Conservation (phyloP, 2,888 invertebrate genomes). For the Trachelus iudaicus region DNA sequence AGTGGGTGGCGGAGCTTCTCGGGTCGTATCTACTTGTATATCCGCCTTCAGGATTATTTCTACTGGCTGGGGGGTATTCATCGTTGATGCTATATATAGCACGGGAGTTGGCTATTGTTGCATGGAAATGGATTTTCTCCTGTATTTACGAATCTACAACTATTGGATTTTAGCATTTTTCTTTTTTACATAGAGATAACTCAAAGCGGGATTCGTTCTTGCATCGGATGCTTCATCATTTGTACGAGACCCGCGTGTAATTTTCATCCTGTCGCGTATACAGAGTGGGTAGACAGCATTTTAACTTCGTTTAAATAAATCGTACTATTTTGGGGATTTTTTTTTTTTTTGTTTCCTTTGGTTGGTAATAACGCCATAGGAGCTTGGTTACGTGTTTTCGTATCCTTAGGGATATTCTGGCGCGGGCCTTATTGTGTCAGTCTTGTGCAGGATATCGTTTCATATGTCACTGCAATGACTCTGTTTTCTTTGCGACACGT, state of each 20-base stretch:
- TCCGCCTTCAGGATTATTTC: background rate
- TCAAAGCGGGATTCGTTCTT: too few relatives aligned
- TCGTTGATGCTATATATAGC: background rate
- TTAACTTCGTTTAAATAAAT: background rate
- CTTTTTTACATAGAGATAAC: too few relatives aligned
- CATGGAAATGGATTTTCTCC: too few relatives aligned
- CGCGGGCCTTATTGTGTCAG: background rate
- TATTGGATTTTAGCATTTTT: too few relatives aligned
- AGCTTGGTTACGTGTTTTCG: background rate
- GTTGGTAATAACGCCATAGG: background rate
- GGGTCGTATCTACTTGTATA: background rate
- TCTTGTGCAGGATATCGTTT: slow-evolving; percentile 40
- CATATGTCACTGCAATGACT: slow-evolving; percentile 62
- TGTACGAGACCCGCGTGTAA: too few relatives aligned
- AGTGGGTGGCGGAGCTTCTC: background rate
- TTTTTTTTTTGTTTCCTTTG: background rate
- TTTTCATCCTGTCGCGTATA: too few relatives aligned
- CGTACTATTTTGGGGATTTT: background rate
- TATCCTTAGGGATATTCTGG: background rate
- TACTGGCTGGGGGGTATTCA: background rate
- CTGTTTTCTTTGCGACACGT: slow-evolving; percentile 58
- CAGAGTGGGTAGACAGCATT: too few relatives aligned
- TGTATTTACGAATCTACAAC: too few relatives aligned
- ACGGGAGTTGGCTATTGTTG: too few relatives aligned
- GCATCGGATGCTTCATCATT: too few relatives aligned